phyloP scores from a whole-genome alignment of 2,888 invertebrate genomes.

The Scaptomyza reducta region DNA sequence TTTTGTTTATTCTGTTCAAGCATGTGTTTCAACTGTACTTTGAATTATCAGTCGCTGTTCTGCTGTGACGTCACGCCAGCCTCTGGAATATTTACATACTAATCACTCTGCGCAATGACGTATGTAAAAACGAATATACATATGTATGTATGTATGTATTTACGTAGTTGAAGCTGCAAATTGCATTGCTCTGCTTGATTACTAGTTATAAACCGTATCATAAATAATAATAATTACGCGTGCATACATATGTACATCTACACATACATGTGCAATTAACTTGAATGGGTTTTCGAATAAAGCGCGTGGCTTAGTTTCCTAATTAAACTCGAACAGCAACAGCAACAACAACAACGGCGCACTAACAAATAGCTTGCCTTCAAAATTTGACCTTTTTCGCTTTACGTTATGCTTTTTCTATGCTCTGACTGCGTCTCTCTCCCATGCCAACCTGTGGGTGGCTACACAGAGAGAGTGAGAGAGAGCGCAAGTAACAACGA shows the following conservation, averaged over 20 bases:
- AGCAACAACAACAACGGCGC: constrained; percentile 2
- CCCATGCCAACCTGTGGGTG: constrained; percentile 48
- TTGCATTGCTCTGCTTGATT: constrained; percentile 23
- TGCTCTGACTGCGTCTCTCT: constrained; percentile 10
- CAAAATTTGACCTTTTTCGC: constrained; percentile 74
- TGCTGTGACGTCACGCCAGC: constrained; percentile 45
- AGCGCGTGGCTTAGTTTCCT: constrained; percentile 61
- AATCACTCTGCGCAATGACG: constrained; percentile 1
- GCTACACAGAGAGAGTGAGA: constrained; percentile 23
- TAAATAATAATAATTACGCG: constrained; percentile 8
- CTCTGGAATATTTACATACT: background rate
- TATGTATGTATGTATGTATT: background rate
- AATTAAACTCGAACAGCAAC: constrained; percentile 56
- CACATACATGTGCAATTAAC: constrained; percentile 28
- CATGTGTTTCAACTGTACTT: constrained; percentile 36
- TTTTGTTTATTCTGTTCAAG: constrained; percentile 8
- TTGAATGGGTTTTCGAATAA: constrained; percentile 45
- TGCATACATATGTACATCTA: background rate
- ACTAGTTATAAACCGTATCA: constrained; percentile 13
- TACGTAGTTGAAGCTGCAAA: background rate
- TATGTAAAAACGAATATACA: background rate
- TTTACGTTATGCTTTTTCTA: constrained; percentile 26
- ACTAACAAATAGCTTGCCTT: constrained; percentile 60
- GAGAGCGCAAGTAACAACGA: constrained; percentile 22
- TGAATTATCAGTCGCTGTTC: constrained; percentile 24